These are phyloP conservation scores for Geococcyx californianus DNA, from an alignment of 2,113 vertebrate species.

Conservation along the genomic window DNA sequence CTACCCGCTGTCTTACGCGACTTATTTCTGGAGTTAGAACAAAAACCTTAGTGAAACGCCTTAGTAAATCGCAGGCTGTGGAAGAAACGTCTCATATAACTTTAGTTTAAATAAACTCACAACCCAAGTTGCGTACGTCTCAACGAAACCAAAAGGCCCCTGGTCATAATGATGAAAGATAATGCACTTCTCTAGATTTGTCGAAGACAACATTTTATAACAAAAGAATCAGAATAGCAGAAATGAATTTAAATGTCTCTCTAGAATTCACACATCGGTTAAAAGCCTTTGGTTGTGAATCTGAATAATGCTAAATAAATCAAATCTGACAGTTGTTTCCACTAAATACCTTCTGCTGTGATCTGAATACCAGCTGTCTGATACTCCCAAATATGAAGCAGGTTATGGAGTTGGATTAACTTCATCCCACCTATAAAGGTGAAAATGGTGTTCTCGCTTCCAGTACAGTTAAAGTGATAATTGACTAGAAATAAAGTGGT, in stretches of 20 bases:
- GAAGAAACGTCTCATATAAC: background rate
- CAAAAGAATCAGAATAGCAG: constrained; percentile 27
- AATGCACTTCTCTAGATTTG: background rate
- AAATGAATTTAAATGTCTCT: constrained; percentile 33
- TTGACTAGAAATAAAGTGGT: constrained; percentile 66
- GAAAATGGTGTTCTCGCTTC: constrained; percentile 68
- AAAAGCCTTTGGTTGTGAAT: constrained; percentile 49
- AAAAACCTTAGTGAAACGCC: background rate
- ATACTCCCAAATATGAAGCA: constrained; percentile 45
- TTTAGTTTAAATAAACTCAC: background rate
- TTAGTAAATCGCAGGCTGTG: background rate
- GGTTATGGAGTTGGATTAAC: constrained; percentile 54
- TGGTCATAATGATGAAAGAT: background rate
- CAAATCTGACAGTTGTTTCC: constrained; percentile 63
- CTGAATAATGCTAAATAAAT: constrained; percentile 72
- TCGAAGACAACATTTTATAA: background rate
- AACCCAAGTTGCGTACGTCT: background rate
- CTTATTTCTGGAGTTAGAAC: background rate
- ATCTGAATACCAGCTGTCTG: constrained; percentile 65
- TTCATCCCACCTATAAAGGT: constrained; percentile 69
- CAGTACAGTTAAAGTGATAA: constrained; percentile 65
- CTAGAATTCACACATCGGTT: constrained; percentile 45
- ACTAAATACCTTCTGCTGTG: constrained; percentile 67
- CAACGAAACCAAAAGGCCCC: background rate
- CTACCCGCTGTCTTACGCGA: background rate